Percentiles rank a stretch among this genome's conserved stretches.
phyloP scores from a whole-genome alignment of 2,888 invertebrate species.

The Eilema caniola region DNA sequence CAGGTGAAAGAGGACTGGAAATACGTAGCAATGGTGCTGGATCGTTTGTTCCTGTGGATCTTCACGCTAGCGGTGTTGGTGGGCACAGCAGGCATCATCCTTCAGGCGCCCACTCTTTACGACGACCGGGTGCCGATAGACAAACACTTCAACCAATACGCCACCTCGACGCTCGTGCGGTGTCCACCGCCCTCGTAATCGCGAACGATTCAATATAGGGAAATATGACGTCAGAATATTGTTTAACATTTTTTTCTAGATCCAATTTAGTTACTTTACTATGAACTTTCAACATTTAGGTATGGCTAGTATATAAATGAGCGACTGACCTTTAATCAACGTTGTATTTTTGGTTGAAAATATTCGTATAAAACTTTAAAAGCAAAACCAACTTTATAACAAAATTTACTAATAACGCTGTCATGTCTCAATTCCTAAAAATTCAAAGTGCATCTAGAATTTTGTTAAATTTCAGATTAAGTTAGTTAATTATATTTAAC shows the following conservation, averaged over 20 bases:
- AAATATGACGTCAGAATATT: conserved; percentile 34
- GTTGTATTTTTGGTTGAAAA: too few species aligned
- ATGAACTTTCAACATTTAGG: too few species aligned
- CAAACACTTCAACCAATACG: conserved; percentile 94
- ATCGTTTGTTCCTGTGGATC: conserved; percentile 98
- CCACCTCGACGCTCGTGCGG: conserved; percentile 92
- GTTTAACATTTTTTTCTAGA: background rate
- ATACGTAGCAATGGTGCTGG: conserved; percentile 99
- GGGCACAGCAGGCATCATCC: conserved; percentile 97
- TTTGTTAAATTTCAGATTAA: too few species aligned
- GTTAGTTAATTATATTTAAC: too few species aligned
- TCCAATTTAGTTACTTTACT: background rate
- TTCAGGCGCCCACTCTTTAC: conserved; percentile 97
- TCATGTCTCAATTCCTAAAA: too few species aligned
- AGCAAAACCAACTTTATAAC: too few species aligned
- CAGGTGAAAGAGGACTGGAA: conserved; percentile 99
- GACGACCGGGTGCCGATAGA: conserved; percentile 96
- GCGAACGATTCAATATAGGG: conserved; percentile 24
- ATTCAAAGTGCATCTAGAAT: too few species aligned
- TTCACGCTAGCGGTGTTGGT: conserved; percentile 98
- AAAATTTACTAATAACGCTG: too few species aligned
- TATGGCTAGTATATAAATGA: too few species aligned
- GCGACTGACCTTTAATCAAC: too few species aligned
- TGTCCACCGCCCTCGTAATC: conserved; percentile 90
- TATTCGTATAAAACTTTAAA: too few species aligned